These are phyloP conservation scores for Cosmia trapezina DNA, from an alignment of 2,888 invertebrate genomes.

Conservation along the genomic window DNA sequence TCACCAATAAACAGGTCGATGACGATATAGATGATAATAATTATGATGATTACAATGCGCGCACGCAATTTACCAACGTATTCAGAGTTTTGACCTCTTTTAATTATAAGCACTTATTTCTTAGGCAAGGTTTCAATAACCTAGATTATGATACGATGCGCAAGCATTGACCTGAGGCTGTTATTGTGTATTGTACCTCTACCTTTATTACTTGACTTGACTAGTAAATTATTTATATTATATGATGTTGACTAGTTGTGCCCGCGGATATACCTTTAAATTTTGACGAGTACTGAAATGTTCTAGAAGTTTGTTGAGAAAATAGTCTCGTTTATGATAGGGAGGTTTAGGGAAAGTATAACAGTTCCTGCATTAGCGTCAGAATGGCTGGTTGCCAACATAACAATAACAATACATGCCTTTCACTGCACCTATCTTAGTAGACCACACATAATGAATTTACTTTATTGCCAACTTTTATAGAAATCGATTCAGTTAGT, in stretches of 20 bases:
- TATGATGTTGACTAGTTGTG: neutral
- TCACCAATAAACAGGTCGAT: neutral
- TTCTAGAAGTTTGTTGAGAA: neutral
- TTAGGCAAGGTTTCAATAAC: conserved; percentile 46
- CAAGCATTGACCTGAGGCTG: conserved; percentile 51
- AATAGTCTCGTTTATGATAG: neutral
- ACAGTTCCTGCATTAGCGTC: too few relatives aligned
- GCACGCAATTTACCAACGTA: conserved; percentile 26
- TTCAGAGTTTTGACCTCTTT: conserved; percentile 42
- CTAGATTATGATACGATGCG: conserved; percentile 49
- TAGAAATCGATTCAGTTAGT: too few relatives aligned
- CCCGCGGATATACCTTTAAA: neutral
- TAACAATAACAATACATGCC: too few relatives aligned
- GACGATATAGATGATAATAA: conserved; percentile 7
- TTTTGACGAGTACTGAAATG: neutral
- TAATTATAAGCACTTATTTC: conserved; percentile 45
- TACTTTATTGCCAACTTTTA: too few relatives aligned
- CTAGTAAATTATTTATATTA: conserved; percentile 24
- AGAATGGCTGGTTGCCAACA: too few relatives aligned
- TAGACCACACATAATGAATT: too few relatives aligned
- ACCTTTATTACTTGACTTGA: conserved; percentile 17
- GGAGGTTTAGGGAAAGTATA: too few relatives aligned
- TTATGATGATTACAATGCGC: conserved; percentile 4
- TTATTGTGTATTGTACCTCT: conserved; percentile 41
- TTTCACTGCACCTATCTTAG: too few relatives aligned